Percentiles rank a stretch among this genome's conserved stretches.
Evolutionary conservation across 2,888 invertebrate species (phyloP).

Genomic region (Lasioglossum villosulum): DNA sequence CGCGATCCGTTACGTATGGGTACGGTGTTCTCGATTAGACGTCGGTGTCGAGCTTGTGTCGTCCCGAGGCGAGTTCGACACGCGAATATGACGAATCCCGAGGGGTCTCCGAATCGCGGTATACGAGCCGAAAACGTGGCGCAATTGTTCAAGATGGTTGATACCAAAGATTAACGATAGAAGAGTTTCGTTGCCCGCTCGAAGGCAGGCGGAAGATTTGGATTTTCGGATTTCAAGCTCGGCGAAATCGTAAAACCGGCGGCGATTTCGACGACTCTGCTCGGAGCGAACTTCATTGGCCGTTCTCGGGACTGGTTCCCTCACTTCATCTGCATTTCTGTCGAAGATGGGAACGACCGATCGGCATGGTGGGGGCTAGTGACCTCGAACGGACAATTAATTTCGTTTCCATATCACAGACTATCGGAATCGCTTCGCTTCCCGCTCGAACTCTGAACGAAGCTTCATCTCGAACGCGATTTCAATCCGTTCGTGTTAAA

Average conservation of each 20-base stretch:
- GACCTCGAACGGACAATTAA: not conserved
- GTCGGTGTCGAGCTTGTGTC: not conserved
- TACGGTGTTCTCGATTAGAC: not conserved
- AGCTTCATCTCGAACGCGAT: slow-evolving; percentile 2
- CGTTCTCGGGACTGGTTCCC: too few relatives aligned
- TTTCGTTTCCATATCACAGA: not conserved
- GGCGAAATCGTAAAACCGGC: slow-evolving; percentile 6
- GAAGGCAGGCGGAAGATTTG: slow-evolving; percentile 41
- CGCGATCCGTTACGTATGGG: not conserved
- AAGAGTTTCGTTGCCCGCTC: slow-evolving; percentile 78
- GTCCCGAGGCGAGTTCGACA: too few relatives aligned
- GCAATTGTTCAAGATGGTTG: slow-evolving; percentile 80
- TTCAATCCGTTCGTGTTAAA: not conserved
- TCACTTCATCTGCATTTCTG: not conserved
- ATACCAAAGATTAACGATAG: slow-evolving; percentile 83
- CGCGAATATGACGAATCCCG: slow-evolving; percentile 49
- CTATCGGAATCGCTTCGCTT: slow-evolving; percentile 2
- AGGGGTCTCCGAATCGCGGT: slow-evolving; percentile 50
- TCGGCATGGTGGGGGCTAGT: not conserved
- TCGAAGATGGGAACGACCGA: not conserved
- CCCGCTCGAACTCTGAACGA: not conserved
- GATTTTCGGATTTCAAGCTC: slow-evolving; percentile 19
- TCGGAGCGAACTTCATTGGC: not conserved
- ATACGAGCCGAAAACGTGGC: slow-evolving; percentile 46
- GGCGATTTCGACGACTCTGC: slow-evolving; percentile 6